Evolutionary conservation across 1,140 invertebrate genomes (phyloP), one percentile per base, ranked within the genome.

Genomic region (Drusus annulatus): DNA sequence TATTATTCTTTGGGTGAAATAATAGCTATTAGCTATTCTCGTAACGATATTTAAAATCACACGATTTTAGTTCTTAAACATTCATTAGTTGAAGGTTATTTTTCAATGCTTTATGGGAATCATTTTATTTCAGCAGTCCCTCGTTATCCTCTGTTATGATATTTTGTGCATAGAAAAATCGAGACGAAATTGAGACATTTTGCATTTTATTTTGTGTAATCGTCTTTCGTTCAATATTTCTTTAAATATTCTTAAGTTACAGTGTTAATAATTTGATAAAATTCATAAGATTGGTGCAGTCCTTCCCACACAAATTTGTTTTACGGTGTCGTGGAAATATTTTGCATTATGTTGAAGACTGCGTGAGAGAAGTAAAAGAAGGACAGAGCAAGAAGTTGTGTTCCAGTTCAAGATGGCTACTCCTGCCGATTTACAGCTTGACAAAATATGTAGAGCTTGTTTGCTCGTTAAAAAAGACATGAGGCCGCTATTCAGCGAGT

Each of bases 371-470:
- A 23, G 50, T 63, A 21, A 68, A 78, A 69, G n/a, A 78, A 78
- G 60, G 60, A 78, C 63, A 68, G 62, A 68, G 45, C 23, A 45
- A 77, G 23, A 65, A 21, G 3, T 78, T 19, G 51, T 52, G 51
- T 71, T 79, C 65, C 69, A 63, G 45, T 74, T 63, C 78, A 79
- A 79, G 65, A 79, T 79, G 78, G 78, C 78, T 79, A 63, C 78
- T 52, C 19, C 75, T 25, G 25, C 23, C 15, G 68, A 77, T 45
- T 78, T 83, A 58, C 82, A 89, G 80, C 84, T 92, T 82, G 91
- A 92, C 79, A 91, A 91, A 86, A 91, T 92, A 80, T 92, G 91
- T 86, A 90, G 91, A n/a, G 89, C 91, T 36, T 92, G 91, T 86
- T 89, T 92, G 81, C 87, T 90, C 78, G 89, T 91, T 81, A 92